Percentiles rank a stretch among this genome's conserved stretches.
These are phyloP conservation scores for Eretmodus cyanostictus DNA, from an alignment of 2,113 vertebrate genomes.

Conservation along the genomic window DNA sequence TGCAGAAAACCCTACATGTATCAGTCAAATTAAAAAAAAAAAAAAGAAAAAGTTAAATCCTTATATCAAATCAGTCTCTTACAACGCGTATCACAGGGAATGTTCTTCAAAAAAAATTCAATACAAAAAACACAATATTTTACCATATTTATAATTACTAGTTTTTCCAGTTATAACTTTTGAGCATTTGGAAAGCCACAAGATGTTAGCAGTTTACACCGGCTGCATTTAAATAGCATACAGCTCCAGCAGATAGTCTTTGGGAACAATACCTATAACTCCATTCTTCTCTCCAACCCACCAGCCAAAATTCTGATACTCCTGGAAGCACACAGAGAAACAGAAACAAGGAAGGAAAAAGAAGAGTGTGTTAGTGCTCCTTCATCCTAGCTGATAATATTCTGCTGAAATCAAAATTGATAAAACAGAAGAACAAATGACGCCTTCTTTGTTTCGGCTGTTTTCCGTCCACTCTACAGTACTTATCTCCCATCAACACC, in stretches of 20 bases:
- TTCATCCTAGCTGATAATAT: background rate
- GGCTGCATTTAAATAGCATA: slow-evolving; percentile 79
- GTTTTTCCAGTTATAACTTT: background rate
- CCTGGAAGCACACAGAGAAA: slow-evolving; percentile 72
- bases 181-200: background rate
- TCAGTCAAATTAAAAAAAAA: background rate
- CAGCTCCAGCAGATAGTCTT: slow-evolving; percentile 91
- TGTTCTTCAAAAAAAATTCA: background rate
- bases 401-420: background rate
- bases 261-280: slow-evolving; percentile 92
- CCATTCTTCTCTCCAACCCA: slow-evolving; percentile 97
- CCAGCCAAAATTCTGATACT: slow-evolving; percentile 94
- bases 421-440: background rate
- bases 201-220: slow-evolving; percentile 68
- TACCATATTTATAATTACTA: background rate
- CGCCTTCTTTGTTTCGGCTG: background rate
- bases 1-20: background rate
- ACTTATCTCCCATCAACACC: background rate
- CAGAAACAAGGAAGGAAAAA: background rate
- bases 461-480: background rate
- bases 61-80: background rate
- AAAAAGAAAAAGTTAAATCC: background rate
- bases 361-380: background rate
- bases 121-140: background rate
- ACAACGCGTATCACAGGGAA: background rate